Evolutionary conservation across 2,113 vertebrate genomes (phyloP).

Genomic region (Fukomys damarensis): DNA sequence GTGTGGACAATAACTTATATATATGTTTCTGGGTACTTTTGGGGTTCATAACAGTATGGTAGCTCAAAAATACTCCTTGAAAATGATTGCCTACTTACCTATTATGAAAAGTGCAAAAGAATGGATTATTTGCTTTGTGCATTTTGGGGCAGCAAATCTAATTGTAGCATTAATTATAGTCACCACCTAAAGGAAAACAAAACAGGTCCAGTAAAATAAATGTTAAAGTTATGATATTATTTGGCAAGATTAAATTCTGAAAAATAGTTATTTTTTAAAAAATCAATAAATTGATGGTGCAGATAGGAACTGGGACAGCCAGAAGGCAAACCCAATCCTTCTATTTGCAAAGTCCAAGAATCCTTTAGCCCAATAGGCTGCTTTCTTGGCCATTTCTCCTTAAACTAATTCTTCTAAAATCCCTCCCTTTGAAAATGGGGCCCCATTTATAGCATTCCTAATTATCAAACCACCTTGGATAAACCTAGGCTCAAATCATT

Average conservation of each 20-base stretch:
- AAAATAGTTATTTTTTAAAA: background rate
- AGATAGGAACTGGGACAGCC: background rate
- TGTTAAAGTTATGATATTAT: background rate
- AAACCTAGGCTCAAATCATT: background rate
- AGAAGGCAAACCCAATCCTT: background rate
- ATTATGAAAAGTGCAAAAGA: background rate
- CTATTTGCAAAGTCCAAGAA: background rate
- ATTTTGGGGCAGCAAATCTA: background rate
- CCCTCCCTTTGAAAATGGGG: constrained; percentile 8
- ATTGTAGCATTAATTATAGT: background rate
- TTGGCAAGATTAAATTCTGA: background rate
- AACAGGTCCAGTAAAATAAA: background rate
- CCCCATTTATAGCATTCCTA: background rate
- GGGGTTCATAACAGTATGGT: background rate
- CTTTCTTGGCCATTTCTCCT: background rate
- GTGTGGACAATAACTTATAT: background rate
- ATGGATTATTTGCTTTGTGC: background rate
- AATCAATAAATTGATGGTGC: background rate
- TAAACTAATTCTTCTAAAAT: background rate
- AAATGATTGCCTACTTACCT: background rate
- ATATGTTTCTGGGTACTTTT: background rate
- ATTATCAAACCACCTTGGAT: background rate
- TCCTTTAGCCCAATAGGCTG: background rate
- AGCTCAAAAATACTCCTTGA: background rate
- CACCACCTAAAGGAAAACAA: background rate